Evolutionary conservation across 2,797 vertebrate species (phyloP), one percentile per base, ranked within the genome.

Genomic region (Manis pentadactyla): DNA sequence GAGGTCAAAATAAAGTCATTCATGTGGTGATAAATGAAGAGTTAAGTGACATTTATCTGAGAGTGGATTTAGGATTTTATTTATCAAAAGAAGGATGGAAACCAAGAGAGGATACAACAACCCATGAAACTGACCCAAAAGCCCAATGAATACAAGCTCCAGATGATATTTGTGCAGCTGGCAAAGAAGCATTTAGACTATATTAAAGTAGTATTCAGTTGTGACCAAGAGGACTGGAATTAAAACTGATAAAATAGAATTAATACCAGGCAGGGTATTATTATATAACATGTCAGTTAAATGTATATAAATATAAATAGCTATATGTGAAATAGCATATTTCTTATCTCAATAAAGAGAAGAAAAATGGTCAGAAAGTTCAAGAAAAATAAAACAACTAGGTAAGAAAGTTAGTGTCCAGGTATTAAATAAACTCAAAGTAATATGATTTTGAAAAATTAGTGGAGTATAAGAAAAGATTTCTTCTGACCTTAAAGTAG

Each of bases 401-500:
- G 17, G 8, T 73, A 93, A 71, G 37, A 71, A 85, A 57, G 39
- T 84, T 63, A 78, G 49, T 21, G 11, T 90, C 13, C 37, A 86
- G 18, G 49, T 79, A n/a, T 61, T 88, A 57, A 11, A 11, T 71
- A 53, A 21, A 61, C 31, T 63, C 29, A 74, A 57, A 92, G 53
- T 74, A 74, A 51, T 42, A 51, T 51, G 21, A 57, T 87, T 92
- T 87, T 87, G 75, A 92, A 34, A 82, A 75, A 93, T 89, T 89
- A 71, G 39, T 71, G 23, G 19, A 39, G 6, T 93, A 19, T 34
- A 86, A 74, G 27, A 81, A n/a, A 69, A 66, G 39, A 73, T 10
- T 69, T 39, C 17, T 77, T 63, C 29, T 84, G 85, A 86, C 29
- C 7, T 68, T 61, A 42, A 81, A 7, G 34, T 68, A 79, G 39